phyloP scores from a whole-genome alignment of 2,113 vertebrate genomes.

The Capra hircus region DNA sequence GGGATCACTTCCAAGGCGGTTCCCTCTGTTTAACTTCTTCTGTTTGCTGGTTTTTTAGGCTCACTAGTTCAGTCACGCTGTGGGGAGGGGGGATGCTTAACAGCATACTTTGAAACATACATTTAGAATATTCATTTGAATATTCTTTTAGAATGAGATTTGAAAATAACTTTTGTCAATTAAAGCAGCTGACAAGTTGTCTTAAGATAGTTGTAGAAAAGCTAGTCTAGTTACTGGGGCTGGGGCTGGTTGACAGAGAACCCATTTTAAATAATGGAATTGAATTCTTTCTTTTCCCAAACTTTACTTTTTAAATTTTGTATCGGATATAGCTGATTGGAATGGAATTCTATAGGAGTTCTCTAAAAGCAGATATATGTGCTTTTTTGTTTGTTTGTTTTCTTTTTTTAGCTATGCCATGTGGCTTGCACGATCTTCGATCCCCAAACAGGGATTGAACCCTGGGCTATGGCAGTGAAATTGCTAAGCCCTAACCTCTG shows the following conservation, averaged over 20 bases:
- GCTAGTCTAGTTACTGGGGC: neutral
- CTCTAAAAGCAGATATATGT: neutral
- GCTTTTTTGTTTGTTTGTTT: neutral
- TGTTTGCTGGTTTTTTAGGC: too few relatives aligned
- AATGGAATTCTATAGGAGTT: neutral
- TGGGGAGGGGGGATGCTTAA: neutral
- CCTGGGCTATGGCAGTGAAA: neutral
- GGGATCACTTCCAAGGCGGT: too few relatives aligned
- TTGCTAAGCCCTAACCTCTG: neutral
- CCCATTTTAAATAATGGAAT: neutral
- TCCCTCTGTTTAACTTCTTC: too few relatives aligned
- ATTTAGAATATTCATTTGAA: neutral
- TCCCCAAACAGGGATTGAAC: neutral
- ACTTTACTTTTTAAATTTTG: neutral
- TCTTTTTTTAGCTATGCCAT: neutral
- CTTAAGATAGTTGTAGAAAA: neutral
- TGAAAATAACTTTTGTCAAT: neutral
- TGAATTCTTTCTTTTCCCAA: neutral
- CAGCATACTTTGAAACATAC: neutral
- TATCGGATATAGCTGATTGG: neutral
- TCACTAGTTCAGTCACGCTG: too few relatives aligned
- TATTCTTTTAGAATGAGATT: neutral
- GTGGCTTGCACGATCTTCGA: neutral
- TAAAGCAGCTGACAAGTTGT: neutral
- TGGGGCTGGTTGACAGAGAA: neutral